Conservation (phyloP, 2,888 invertebrate genomes). For the Iphiclides podalirius region DNA sequence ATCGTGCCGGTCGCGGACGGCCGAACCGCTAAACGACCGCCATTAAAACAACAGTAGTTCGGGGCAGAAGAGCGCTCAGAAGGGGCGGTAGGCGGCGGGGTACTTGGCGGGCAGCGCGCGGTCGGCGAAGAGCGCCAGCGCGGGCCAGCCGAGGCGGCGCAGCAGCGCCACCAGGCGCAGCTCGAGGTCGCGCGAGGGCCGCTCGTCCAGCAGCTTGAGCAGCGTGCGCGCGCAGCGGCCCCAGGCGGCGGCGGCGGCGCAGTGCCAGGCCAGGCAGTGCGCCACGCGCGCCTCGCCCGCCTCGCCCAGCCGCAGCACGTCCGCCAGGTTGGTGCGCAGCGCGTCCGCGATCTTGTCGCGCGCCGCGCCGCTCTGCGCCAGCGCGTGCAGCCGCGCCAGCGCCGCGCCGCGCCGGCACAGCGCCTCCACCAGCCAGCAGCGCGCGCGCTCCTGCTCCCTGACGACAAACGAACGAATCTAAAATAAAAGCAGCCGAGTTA, state of each 20-base stretch:
- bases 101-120: slow-evolving; percentile 84
- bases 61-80: slow-evolving; percentile 70
- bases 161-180: slow-evolving; percentile 70
- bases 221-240: slow-evolving; percentile 90
- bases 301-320: slow-evolving; percentile 90
- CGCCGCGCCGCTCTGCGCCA: slow-evolving; percentile 66
- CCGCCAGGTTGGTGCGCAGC: slow-evolving; percentile 51
- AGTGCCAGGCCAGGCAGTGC: slow-evolving; percentile 91
- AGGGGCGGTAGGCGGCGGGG: slow-evolving; percentile 84
- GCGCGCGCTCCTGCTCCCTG: slow-evolving; percentile 92
- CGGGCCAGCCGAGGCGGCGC: slow-evolving; percentile 85
- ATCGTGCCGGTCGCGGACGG: no score
- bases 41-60: no score
- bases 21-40: no score
- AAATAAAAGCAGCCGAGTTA: no score
- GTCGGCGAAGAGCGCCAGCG: slow-evolving; percentile 79
- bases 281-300: slow-evolving; percentile 86
- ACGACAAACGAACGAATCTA: slow-evolving; percentile 3
- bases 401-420: slow-evolving; percentile 87
- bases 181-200: slow-evolving; percentile 86
- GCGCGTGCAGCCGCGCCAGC: slow-evolving; percentile 81
- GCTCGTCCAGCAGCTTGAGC: slow-evolving; percentile 89
- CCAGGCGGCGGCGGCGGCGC: slow-evolving; percentile 87
- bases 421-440: slow-evolving; percentile 88
- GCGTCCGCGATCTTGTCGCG: slow-evolving; percentile 76